These are phyloP conservation scores for Calephelis nemesis DNA, from an alignment of 1,140 invertebrate species.

Conservation along the genomic window DNA sequence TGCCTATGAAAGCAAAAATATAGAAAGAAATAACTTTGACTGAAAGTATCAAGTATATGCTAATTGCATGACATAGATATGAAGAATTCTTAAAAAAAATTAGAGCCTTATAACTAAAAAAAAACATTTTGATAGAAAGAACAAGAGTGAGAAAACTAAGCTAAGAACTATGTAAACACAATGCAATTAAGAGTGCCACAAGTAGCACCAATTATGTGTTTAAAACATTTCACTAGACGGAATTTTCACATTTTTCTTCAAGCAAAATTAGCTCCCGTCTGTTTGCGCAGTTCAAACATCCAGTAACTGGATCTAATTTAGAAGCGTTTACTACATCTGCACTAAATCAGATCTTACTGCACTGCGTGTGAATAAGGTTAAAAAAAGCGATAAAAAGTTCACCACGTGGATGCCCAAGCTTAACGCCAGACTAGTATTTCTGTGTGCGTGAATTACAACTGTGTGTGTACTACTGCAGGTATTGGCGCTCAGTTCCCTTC, in stretches of 20 bases:
- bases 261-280: slow-evolving; percentile 19
- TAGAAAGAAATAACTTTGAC: too few species aligned
- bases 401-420: slow-evolving; percentile 53
- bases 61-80: too few species aligned
- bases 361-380: slow-evolving; percentile 40
- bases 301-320: slow-evolving; percentile 23
- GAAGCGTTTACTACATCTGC: slow-evolving; percentile 28
- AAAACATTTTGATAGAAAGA: too few species aligned
- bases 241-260: slow-evolving; percentile 1
- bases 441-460: slow-evolving; percentile 49
- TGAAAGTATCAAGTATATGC: too few species aligned
- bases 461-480: slow-evolving; percentile 72
- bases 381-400: slow-evolving; percentile 38
- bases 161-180: not conserved
- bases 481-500: slow-evolving; percentile 64
- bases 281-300: slow-evolving; percentile 16
- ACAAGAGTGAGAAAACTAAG: too few species aligned
- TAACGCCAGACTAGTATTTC: slow-evolving; percentile 46
- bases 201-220: slow-evolving; percentile 6
- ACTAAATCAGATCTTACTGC: slow-evolving; percentile 38
- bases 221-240: not conserved
- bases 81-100: too few species aligned
- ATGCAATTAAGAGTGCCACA: not conserved
- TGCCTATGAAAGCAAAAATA: too few species aligned
- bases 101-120: too few species aligned